Percentiles rank a stretch among this genome's conserved stretches.
Conservation (phyloP, 2,888 invertebrate species). For the Saturnia pavonia region DNA sequence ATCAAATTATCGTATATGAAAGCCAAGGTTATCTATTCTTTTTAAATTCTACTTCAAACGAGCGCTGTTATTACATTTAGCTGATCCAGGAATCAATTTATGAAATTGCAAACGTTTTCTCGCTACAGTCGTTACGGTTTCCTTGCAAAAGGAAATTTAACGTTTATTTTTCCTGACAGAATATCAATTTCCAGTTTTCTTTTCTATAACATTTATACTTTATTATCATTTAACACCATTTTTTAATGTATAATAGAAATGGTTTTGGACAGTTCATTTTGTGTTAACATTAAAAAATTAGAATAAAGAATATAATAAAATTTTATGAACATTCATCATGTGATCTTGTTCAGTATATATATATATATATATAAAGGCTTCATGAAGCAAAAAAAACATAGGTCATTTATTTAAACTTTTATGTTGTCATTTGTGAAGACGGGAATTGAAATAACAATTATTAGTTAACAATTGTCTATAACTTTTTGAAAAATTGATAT, state of each 20-base stretch:
- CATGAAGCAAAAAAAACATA: too few species aligned
- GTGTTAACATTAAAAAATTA: too few species aligned
- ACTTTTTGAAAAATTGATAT: too few species aligned
- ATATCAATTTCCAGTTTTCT: not conserved
- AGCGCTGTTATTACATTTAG: conserved; percentile 21
- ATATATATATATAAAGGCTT: too few species aligned
- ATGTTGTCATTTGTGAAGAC: too few species aligned
- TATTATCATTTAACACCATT: not conserved
- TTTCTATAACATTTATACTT: not conserved
- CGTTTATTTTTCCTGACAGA: conserved; percentile 1
- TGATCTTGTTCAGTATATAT: too few species aligned
- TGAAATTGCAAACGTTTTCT: conserved; percentile 22
- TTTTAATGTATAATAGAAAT: not conserved
- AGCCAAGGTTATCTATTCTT: conserved; percentile 26
- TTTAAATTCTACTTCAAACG: conserved; percentile 30
- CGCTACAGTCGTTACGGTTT: conserved; percentile 8
- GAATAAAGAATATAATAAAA: too few species aligned
- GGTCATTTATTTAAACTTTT: too few species aligned
- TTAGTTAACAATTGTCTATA: too few species aligned
- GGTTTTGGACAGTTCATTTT: too few species aligned
- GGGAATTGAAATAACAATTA: too few species aligned
- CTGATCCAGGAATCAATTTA: conserved; percentile 20
- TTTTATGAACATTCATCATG: too few species aligned
- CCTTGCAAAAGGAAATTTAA: conserved; percentile 29
- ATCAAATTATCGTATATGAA: conserved; percentile 29